Conservation (phyloP, 2,113 vertebrate genomes). For the Trichomycterus rosablanca region DNA sequence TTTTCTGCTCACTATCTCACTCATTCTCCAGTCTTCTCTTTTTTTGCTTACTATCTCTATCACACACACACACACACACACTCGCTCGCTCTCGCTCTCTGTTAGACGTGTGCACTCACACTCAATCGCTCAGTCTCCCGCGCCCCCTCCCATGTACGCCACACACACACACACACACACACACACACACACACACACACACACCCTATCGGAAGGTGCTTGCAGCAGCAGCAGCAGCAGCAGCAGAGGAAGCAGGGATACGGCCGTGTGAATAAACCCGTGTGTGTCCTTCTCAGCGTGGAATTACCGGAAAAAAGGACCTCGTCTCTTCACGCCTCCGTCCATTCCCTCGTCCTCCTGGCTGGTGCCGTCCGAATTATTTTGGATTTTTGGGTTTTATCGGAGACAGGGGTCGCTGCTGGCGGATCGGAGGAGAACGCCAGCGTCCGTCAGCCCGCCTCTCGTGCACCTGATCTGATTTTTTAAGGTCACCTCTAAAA, state of each 20-base stretch:
- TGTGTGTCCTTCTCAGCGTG: conserved; percentile 35
- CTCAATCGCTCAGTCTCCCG: conserved; percentile 17
- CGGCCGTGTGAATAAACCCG: conserved; percentile 34
- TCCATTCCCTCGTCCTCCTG: conserved; percentile 53
- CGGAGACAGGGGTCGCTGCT: conserved; percentile 32
- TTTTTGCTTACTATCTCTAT: too few species aligned
- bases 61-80: too few species aligned
- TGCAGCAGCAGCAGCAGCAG: conserved; percentile 49
- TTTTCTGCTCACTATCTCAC: conserved; percentile 23
- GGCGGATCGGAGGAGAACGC: conserved; percentile 27
- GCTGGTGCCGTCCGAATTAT: conserved; percentile 18
- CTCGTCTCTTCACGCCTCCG: conserved; percentile 65
- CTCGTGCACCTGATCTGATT: conserved; percentile 12
- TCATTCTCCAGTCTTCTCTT: conserved; percentile 51
- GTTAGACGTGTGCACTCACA: conserved; percentile 58
- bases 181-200: conserved; percentile 60
- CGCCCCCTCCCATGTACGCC: conserved; percentile 47
- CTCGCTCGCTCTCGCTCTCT: conserved; percentile 66
- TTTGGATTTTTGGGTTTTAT: conserved; percentile 25
- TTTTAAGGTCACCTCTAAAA: conserved; percentile 45
- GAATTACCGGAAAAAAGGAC: conserved; percentile 55
- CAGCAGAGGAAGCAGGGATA: conserved; percentile 50
- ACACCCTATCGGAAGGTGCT: conserved; percentile 73
- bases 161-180: conserved; percentile 34
- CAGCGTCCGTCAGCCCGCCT: conserved; percentile 16